Evolutionary conservation across 2,888 invertebrate genomes (phyloP), one percentile per base, ranked within the genome.

Genomic region (Danaus chrysippus): DNA sequence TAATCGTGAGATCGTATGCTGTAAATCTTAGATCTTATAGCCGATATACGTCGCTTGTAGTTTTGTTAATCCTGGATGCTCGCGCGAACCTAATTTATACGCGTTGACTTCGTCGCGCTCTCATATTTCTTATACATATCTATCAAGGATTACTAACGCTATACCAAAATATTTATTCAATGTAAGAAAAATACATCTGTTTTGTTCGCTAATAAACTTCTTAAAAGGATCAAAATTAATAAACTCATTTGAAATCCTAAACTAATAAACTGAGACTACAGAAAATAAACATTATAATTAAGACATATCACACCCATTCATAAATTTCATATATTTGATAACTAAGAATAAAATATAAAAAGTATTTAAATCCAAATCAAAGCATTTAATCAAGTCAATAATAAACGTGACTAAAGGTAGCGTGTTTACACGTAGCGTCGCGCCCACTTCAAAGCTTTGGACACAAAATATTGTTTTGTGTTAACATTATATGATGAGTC

Each of bases 41-140:
- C 79, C 73, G 87, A 88, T 89, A 88, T 82, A 76, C 76, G 78
- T 76, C 70, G 71, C 69, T 74, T 76, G 82, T 81, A 78, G 86
- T 86, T 85, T 87, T 84, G 85, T 86, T 84, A 79, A 71, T 71
- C 73, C 70, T 72, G 75, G 75, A 69, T 69, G 71, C 77, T 76
- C 76, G 76, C 76, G 79, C 76, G 74, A 83, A 80, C 79, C 84
- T 88, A 87, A 90, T 89, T 89, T 90, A 90, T 87, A 87, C 78
- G 83, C 83, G 86, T 82, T 78, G 82, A 79, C 77, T 78, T 73
- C 80, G 79, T 84, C 86, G 83, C 85, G 82, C 81, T 76, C 79
- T 78, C 76, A 80, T 83, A 82, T 84, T 82, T 78, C 80, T 73
- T 77, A 76, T 77, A 78, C 70, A 65, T 49, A 62, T 62, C 62